Conservation (phyloP, 2,113 vertebrate species). For the Sisor rabdophorus region DNA sequence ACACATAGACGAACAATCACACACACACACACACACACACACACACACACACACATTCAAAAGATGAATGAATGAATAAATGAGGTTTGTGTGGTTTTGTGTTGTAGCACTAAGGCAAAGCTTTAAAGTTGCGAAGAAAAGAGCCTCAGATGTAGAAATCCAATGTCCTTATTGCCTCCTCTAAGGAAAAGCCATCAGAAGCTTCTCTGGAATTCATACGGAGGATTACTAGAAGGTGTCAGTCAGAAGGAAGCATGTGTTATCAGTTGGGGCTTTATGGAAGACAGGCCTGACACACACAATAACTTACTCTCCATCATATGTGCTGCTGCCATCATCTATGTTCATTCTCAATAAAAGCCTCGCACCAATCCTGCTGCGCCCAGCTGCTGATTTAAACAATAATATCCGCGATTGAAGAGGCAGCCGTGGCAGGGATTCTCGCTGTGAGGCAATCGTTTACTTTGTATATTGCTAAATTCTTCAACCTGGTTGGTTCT, state of each 20-base stretch:
- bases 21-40: too few species aligned
- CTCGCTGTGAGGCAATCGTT: not conserved
- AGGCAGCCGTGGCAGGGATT: not conserved
- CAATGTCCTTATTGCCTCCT: slow-evolving; percentile 38
- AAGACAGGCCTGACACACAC: slow-evolving; percentile 51
- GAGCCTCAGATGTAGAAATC: not conserved
- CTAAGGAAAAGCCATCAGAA: slow-evolving; percentile 21
- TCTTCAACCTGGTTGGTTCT: not conserved
- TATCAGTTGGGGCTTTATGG: slow-evolving; percentile 52
- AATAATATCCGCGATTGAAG: slow-evolving; percentile 5
- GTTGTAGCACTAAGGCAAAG: not conserved
- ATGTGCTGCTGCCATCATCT: slow-evolving; percentile 44
- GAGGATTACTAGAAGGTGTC: slow-evolving; percentile 57
- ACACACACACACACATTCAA: too few species aligned
- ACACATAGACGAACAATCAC: too few species aligned
- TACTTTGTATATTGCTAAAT: not conserved
- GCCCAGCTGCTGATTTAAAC: slow-evolving; percentile 20
- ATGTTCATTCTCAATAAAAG: slow-evolving; percentile 50
- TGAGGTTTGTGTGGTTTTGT: too few species aligned
- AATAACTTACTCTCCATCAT: slow-evolving; percentile 56
- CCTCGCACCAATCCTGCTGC: slow-evolving; percentile 39
- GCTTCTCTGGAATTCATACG: slow-evolving; percentile 46
- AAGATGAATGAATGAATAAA: too few species aligned
- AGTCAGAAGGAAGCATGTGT: slow-evolving; percentile 56
- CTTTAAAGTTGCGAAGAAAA: not conserved